Evolutionary conservation across 2,113 vertebrate genomes (phyloP), one percentile per base, ranked within the genome.

Genomic region (Petromus typicus): DNA sequence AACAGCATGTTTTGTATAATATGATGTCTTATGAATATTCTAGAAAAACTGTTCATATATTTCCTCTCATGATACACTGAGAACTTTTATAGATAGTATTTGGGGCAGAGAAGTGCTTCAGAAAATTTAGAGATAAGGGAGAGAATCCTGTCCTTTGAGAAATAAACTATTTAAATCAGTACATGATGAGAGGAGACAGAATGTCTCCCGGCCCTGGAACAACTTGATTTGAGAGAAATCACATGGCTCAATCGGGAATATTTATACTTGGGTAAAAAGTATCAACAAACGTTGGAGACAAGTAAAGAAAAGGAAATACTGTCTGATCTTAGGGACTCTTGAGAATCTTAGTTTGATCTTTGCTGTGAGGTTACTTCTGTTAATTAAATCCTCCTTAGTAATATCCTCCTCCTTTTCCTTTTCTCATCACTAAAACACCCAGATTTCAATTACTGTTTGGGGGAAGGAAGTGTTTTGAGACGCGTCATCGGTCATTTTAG

Each of bases 81-180:
- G 20, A 91, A 48, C 51, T 83, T 86, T 84, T 83, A 61, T 14
- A 45, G 82, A 75, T 1, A 17, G 78, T 27, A 37, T 4, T 1
- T 61, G 30, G 54, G 25, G n/a, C n/a, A 83, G 57, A 93, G n/a
- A 94, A 48, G 22, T 89, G 2, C 20, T 45, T 43, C 4, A 0
- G 64, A 83, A 40, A 89, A 83, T 9, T 22, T 67, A 73, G 76
- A 79, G 73, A 64, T 84, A 94, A 91, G 73, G 6, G 25, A 94
- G 59, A 89, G 1, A 30, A 86, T 8, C 32, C 43, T 94, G 30
- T 93, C 48, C 27, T 86, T 54, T 79, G n/a, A 85, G 89, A 87
- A 88, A 78, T 73, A 90, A 91, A 88, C 2, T 27, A 10, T 64
- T 86, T 92, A 96, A 91, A 56, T 80, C 61, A 95, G 34, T 51